phyloP scores from a whole-genome alignment of 2,797 vertebrate genomes.

The Enteromius anoplus region DNA sequence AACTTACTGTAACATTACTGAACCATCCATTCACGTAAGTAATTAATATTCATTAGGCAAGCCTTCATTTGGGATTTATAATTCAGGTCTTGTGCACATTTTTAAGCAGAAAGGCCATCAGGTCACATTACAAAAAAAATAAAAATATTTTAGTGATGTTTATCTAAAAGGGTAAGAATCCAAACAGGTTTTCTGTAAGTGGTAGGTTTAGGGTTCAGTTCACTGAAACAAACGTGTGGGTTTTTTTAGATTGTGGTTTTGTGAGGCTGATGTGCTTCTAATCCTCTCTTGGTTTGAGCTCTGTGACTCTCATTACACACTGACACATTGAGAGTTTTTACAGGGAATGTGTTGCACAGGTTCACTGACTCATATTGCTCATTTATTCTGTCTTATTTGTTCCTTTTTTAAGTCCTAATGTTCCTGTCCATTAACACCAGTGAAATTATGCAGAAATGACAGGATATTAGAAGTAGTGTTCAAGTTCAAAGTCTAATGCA shows the following conservation, averaged over 20 bases:
- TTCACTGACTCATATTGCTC: neutral
- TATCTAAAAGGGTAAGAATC: too few relatives aligned
- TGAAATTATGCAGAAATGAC: constrained; percentile 6
- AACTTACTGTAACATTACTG: neutral
- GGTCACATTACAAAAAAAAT: neutral
- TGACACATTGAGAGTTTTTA: neutral
- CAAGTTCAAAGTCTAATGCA: neutral
- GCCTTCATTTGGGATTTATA: neutral
- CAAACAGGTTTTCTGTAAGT: too few relatives aligned
- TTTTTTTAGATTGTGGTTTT: neutral
- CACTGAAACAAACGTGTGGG: neutral
- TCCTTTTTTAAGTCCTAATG: neutral
- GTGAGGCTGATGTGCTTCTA: neutral
- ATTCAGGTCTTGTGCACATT: neutral
- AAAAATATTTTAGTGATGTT: too few relatives aligned
- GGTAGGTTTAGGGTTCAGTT: too few relatives aligned
- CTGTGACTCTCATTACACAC: constrained; percentile 7
- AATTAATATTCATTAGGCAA: neutral
- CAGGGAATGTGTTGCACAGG: neutral
- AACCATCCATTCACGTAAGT: neutral
- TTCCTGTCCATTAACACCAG: neutral
- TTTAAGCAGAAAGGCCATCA: neutral
- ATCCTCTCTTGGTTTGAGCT: neutral
- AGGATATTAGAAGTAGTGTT: constrained; percentile 12
- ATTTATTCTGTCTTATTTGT: neutral